Evolutionary conservation across 2,888 invertebrate genomes (phyloP), one percentile per base, ranked within the genome.

Genomic region (Sicus ferrugineus): DNA sequence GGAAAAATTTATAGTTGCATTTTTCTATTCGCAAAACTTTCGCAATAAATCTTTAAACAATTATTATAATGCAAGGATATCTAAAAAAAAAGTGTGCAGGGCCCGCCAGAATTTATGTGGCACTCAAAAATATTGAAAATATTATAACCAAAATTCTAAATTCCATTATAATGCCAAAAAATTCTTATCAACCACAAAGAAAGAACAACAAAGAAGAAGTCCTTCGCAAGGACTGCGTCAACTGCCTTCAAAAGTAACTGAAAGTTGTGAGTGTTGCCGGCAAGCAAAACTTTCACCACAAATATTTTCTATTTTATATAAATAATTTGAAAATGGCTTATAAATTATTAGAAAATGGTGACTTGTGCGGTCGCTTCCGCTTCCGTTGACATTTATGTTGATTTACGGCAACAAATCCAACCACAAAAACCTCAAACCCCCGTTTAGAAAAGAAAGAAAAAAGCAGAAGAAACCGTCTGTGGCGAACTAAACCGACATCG

Each of bases 351-450:
- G 52, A 34, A 52, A 52, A 52, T 54, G 59, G 59, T 23, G 67
- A 38, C 67, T 48, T 30, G 30, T 67, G 67, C 23, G 67, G 67
- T 67, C 34, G 46, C 30, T 67, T 67, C 66, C 67, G 59, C 59
- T 46, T 59, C 59, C 58, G 72, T 73, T 75, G 73, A 73, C 73
- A 75, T 73, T 75, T 72, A 73, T 75, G 73, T 75, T 75, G 75
- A 75, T 73, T 75, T 75, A 75, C 72, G 72, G 59, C 59, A 71
- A 72, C 72, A 73, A 71, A 67, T 34, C 50, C 58, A 62, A 70
- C 69, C 70, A 61, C 67, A 72, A 67, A 70, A 68, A 14, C 14
- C 42, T 42, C 11, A 38, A 16, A 4, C 42, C 14, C 14, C 14
- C 42, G 11, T 42, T 42, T 9, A n/a, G 42, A 42, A 16, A n/a